Conservation (phyloP, 2,797 vertebrate genomes). For the Sarcoramphus papa region DNA sequence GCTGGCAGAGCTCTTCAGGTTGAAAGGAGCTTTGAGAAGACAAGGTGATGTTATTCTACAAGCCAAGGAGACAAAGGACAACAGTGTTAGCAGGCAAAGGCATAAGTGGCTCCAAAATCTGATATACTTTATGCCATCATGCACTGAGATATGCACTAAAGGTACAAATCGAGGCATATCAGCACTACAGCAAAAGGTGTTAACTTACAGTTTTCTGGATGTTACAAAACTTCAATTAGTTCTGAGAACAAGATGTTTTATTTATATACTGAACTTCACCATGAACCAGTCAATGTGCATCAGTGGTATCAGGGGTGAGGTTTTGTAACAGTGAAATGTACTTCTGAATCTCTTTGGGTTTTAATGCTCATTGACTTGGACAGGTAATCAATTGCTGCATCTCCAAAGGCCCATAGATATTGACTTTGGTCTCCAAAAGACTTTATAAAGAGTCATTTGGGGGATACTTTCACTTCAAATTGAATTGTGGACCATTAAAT, state of each 20-base stretch:
- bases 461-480: conserved; percentile 82
- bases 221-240: neutral
- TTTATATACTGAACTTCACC: neutral
- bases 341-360: conserved; percentile 64
- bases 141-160: neutral
- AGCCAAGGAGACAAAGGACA: neutral
- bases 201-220: neutral
- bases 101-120: neutral
- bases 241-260: conserved; percentile 14
- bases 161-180: neutral
- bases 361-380: conserved; percentile 79
- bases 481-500: conserved; percentile 80
- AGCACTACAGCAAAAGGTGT: neutral
- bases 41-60: neutral
- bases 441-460: conserved; percentile 84
- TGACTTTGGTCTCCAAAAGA: conserved; percentile 86
- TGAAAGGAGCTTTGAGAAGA: neutral
- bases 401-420: conserved; percentile 81
- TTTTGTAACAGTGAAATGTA: conserved; percentile 17
- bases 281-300: conserved; percentile 2
- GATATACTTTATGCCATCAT: neutral
- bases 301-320: conserved; percentile 21
- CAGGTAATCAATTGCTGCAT: conserved; percentile 85
- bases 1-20: neutral
- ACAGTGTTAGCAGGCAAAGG: neutral